These are phyloP conservation scores for Eumerus sabulonum DNA, from an alignment of 2,888 invertebrate genomes.

Conservation along the genomic window DNA sequence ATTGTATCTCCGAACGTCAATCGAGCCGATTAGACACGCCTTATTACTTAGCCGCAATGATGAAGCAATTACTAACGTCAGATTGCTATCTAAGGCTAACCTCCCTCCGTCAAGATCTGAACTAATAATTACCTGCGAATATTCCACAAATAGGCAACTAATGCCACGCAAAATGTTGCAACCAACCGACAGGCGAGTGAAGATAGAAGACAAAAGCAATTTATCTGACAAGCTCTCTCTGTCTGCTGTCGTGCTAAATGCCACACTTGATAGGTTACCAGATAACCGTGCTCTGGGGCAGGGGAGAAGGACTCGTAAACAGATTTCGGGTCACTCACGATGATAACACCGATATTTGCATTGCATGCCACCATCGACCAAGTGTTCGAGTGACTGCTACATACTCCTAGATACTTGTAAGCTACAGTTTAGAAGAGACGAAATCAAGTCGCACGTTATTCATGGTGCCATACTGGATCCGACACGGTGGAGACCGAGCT, in stretches of 20 bases:
- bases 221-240: too few species aligned
- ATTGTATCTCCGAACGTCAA: conserved; percentile 47
- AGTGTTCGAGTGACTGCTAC: background rate
- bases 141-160: conserved; percentile 9
- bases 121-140: conserved; percentile 28
- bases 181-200: background rate
- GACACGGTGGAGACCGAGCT: too few species aligned
- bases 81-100: conserved; percentile 40
- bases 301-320: background rate
- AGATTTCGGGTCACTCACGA: conserved; percentile 51
- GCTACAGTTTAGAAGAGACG: conserved; percentile 7
- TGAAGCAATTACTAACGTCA: conserved; percentile 66
- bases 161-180: conserved; percentile 50
- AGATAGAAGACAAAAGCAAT: too few species aligned
- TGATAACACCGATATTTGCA: conserved; percentile 49
- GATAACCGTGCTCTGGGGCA: conserved; percentile 1
- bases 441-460: conserved; percentile 29
- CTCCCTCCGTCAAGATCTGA: conserved; percentile 1
- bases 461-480: conserved; percentile 32
- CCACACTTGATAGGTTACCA: conserved; percentile 57
- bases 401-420: too few species aligned
- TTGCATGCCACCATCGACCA: conserved; percentile 15
- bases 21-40: conserved; percentile 54
- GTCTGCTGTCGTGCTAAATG: conserved; percentile 53
- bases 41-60: conserved; percentile 60